Evolutionary conservation across 2,113 vertebrate species (phyloP).

Genomic region (Steatornis caripensis): DNA sequence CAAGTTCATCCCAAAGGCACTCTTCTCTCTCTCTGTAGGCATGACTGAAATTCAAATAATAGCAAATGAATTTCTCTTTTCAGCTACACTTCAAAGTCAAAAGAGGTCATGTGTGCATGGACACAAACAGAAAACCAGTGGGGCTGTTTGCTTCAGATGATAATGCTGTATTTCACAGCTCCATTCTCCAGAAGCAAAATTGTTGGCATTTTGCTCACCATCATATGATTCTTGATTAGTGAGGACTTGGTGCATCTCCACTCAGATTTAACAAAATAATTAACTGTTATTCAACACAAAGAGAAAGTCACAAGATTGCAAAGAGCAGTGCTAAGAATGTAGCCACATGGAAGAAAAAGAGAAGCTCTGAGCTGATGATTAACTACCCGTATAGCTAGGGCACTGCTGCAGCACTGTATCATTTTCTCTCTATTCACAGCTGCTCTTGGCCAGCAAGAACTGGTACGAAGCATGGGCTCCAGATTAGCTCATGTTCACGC

Average conservation of each 20-base stretch:
- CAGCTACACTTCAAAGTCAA: neutral
- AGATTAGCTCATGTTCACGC: slow-evolving; percentile 12
- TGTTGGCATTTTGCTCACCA: neutral
- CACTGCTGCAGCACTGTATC: neutral
- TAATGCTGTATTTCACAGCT: slow-evolving; percentile 4
- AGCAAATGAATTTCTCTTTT: slow-evolving; percentile 13
- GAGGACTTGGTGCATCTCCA: neutral
- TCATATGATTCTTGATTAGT: slow-evolving; percentile 35
- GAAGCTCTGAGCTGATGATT: neutral
- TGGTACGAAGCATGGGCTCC: neutral
- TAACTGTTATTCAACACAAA: slow-evolving; percentile 10
- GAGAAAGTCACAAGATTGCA: slow-evolving; percentile 28
- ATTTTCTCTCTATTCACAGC: slow-evolving; percentile 12
- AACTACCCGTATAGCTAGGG: neutral
- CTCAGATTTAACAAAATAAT: slow-evolving; percentile 27
- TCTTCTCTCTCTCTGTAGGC: neutral
- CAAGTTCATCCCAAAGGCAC: neutral
- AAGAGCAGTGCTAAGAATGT: neutral
- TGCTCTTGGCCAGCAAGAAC: slow-evolving; percentile 2
- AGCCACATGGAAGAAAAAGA: neutral
- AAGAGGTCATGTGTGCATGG: neutral
- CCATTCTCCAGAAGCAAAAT: slow-evolving; percentile 5
- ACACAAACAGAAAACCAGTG: neutral
- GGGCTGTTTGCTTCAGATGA: neutral
- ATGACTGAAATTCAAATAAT: neutral